Evolutionary conservation across 2,797 vertebrate genomes (phyloP).

Genomic region (Oceanodroma leucorhoa): DNA sequence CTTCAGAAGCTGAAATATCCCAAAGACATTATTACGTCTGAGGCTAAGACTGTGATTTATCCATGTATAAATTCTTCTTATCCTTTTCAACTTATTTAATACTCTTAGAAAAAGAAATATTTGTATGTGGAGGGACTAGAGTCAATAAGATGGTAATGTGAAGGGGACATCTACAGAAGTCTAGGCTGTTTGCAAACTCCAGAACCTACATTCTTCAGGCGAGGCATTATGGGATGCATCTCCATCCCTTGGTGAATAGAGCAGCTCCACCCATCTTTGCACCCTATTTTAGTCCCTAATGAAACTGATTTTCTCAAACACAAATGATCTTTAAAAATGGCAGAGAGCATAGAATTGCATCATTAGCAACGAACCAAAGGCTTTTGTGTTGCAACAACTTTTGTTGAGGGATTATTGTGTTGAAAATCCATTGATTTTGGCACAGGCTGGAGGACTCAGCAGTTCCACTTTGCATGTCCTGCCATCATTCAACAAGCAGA

Average conservation of each 20-base stretch:
- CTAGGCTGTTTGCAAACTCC: neutral
- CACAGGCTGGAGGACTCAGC: neutral
- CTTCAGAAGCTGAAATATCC: neutral
- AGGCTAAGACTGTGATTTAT: neutral
- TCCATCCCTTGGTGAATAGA: neutral
- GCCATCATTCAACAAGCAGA: conserved; percentile 26
- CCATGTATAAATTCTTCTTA: neutral
- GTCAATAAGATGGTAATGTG: neutral
- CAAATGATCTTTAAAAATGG: conserved; percentile 7
- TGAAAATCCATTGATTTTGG: conserved; percentile 33
- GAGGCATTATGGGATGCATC: neutral
- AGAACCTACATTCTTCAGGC: neutral
- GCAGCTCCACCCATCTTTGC: neutral
- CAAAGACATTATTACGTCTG: neutral
- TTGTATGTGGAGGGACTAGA: neutral
- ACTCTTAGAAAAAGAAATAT: neutral
- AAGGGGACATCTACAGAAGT: neutral
- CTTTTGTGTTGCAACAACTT: conserved; percentile 33
- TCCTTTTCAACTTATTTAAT: neutral
- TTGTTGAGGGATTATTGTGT: conserved; percentile 13
- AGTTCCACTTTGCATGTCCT: conserved; percentile 21
- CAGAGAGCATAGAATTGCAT: neutral
- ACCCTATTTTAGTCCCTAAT: neutral
- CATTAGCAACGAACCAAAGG: conserved; percentile 4
- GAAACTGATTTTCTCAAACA: neutral